Evolutionary conservation across 2,113 vertebrate genomes (phyloP).

Genomic region (Podarcis muralis): DNA sequence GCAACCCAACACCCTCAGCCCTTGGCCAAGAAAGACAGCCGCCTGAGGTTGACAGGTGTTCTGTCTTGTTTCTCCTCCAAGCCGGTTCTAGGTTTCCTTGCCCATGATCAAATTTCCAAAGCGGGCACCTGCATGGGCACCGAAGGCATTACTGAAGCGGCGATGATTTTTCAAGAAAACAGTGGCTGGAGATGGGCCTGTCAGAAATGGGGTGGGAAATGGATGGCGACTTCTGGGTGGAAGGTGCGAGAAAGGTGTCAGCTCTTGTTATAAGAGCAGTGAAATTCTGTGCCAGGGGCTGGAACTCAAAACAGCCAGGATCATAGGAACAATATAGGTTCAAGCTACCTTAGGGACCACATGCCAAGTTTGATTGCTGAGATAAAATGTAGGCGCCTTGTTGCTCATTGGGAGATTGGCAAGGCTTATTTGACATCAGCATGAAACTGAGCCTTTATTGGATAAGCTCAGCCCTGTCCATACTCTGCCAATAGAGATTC

Average conservation of each 20-base stretch:
- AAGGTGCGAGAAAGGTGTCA: background rate
- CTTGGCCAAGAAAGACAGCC: constrained; percentile 60
- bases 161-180: constrained; percentile 14
- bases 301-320: no score
- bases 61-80: constrained; percentile 42
- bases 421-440: no score
- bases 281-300: no score
- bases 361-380: no score
- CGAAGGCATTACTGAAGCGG: background rate
- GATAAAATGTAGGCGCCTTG: no score
- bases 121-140: background rate
- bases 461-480: no score
- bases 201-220: background rate
- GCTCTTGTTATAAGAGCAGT: background rate
- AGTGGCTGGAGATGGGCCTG: background rate
- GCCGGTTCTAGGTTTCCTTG: constrained; percentile 27
- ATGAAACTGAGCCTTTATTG: no score
- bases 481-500: no score
- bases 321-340: no score
- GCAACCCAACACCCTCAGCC: constrained; percentile 65
- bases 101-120: background rate
- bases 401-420: no score
- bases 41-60: background rate
- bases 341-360: no score
- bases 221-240: background rate